Percentiles rank a stretch among this genome's conserved stretches.
phyloP scores from a whole-genome alignment of 2,797 vertebrate genomes.

The Emydoidea blandingii region DNA sequence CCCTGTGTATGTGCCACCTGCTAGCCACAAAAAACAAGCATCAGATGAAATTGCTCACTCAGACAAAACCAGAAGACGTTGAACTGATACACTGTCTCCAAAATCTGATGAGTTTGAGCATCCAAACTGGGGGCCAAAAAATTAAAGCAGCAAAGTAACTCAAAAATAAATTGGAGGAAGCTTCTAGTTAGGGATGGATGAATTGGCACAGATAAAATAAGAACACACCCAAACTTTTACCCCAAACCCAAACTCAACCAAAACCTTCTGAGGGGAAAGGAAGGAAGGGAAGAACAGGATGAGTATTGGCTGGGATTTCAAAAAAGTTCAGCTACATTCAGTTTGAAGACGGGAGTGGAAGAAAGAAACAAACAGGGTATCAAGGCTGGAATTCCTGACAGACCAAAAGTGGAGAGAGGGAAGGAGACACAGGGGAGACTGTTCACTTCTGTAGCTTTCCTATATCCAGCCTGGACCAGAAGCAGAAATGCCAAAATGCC shows the following conservation, averaged over 20 bases:
- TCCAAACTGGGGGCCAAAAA: background rate
- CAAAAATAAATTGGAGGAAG: background rate
- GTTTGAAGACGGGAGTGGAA: background rate
- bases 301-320: background rate
- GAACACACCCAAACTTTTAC: background rate
- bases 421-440: background rate
- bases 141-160: background rate
- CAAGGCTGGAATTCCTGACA: background rate
- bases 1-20: background rate
- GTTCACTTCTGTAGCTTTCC: background rate
- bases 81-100: background rate
- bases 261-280: background rate
- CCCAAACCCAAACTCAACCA: background rate
- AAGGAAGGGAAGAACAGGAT: constrained; percentile 16
- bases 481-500: constrained; percentile 28
- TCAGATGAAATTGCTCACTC: background rate
- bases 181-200: background rate
- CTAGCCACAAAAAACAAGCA: background rate
- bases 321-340: constrained; percentile 13
- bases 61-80: constrained; percentile 9
- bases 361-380: background rate
- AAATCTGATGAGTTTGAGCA: background rate
- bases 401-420: background rate
- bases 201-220: background rate
- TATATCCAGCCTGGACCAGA: background rate